A percentile compares a stretch with the other conserved stretches of the same genome.
Conservation (phyloP, 2,113 vertebrate genomes). For the Cairina moschata region DNA sequence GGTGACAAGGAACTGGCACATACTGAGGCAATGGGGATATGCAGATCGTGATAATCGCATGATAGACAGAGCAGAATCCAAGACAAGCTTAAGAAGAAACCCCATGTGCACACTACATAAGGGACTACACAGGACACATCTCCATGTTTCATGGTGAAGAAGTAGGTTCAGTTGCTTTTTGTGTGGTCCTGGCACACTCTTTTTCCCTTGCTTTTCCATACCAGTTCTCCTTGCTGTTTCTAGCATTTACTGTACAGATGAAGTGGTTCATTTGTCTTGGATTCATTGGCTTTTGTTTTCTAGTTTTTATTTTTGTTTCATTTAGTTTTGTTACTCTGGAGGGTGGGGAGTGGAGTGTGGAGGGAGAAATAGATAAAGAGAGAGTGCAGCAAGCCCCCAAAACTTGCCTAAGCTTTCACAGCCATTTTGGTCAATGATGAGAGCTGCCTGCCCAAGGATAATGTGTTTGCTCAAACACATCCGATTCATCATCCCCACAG, state of each 20-base stretch:
- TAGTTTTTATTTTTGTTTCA: too few species aligned
- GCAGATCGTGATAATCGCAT: not conserved
- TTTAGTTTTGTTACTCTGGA: too few species aligned
- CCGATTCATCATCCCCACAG: not conserved
- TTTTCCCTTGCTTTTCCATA: not conserved
- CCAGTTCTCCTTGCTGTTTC: fast-evolving
- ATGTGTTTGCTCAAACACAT: not conserved
- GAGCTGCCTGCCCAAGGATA: not conserved
- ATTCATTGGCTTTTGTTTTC: not conserved
- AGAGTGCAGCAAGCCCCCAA: not conserved
- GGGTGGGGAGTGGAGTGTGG: too few species aligned
- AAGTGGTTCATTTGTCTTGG: not conserved
- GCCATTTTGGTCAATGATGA: not conserved
- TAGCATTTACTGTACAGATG: not conserved
- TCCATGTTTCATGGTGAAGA: not conserved
- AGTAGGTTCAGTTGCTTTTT: not conserved
- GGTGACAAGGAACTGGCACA: not conserved
- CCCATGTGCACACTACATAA: fast-evolving
- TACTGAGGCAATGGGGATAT: not conserved
- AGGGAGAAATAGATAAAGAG: not conserved
- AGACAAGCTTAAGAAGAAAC: not conserved
- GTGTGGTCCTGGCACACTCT: not conserved
- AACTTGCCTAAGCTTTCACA: not conserved
- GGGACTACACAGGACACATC: not conserved
- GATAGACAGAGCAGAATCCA: not conserved